Conservation (phyloP, 1,140 invertebrate genomes). For the Hypothenemus hampei region DNA sequence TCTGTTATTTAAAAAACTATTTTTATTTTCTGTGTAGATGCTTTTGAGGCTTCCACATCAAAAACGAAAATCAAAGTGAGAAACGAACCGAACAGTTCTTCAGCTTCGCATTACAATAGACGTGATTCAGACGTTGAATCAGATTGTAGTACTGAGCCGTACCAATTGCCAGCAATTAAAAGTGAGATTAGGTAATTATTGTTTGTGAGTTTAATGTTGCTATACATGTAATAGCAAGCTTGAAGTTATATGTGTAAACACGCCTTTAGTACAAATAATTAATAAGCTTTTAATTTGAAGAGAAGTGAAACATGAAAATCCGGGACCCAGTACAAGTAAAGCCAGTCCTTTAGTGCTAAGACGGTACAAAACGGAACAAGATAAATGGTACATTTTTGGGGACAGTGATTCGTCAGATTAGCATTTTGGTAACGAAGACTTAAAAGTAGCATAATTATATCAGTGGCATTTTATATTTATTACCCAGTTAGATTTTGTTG, state of each 20-base stretch:
- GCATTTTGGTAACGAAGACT: background rate
- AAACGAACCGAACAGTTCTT: slow-evolving; percentile 12
- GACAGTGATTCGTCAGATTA: slow-evolving; percentile 17
- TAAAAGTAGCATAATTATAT: background rate
- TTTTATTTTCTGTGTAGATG: slow-evolving; percentile 1
- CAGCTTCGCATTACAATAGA: slow-evolving; percentile 1
- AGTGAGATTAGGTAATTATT: slow-evolving; percentile 21
- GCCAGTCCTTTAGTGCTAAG: slow-evolving; percentile 13
- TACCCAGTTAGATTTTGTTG: too few relatives aligned
- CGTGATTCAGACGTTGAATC: slow-evolving; percentile 6
- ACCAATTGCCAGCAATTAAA: slow-evolving; percentile 7
- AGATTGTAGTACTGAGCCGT: slow-evolving; percentile 16
- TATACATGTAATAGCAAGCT: too few relatives aligned
- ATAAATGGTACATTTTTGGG: slow-evolving; percentile 21
- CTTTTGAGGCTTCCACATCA: slow-evolving; percentile 7
- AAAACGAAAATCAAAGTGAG: slow-evolving; percentile 21
- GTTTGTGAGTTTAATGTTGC: background rate
- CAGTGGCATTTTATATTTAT: too few relatives aligned
- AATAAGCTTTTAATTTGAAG: too few relatives aligned
- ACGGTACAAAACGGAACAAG: slow-evolving; percentile 12
- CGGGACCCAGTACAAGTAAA: slow-evolving; percentile 19
- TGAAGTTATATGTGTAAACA: too few relatives aligned
- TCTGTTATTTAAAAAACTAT: background rate
- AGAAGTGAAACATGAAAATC: slow-evolving; percentile 16
- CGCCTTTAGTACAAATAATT: too few relatives aligned